Conservation (phyloP, 2,888 invertebrate species). For the Melolontha melolontha region DNA sequence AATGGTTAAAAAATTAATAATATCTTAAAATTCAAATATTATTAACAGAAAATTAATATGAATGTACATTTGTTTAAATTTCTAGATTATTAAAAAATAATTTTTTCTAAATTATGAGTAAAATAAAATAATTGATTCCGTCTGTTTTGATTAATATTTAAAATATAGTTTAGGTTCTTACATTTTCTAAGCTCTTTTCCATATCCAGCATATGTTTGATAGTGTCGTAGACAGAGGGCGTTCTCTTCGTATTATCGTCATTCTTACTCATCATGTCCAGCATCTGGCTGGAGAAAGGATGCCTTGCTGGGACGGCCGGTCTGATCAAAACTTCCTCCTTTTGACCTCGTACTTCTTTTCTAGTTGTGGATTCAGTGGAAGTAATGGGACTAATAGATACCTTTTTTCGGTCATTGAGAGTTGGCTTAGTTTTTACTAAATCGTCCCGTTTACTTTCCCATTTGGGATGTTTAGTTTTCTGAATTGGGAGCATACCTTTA, state of each 20-base stretch:
- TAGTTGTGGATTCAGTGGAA: constrained; percentile 48
- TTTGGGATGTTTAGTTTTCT: constrained; percentile 65
- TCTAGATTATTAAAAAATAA: no score
- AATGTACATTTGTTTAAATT: no score
- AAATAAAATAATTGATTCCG: no score
- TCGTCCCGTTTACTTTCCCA: constrained; percentile 66
- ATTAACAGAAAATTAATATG: no score
- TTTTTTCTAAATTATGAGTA: no score
- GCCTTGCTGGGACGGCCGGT: constrained; percentile 69
- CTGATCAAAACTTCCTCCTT: constrained; percentile 75
- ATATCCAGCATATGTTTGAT: constrained; percentile 70
- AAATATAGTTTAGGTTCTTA: constrained; percentile 58
- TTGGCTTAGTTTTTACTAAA: constrained; percentile 12
- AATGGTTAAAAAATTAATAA: no score
- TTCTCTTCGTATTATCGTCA: constrained; percentile 58
- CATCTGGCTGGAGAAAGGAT: constrained; percentile 69
- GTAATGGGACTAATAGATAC: constrained; percentile 38
- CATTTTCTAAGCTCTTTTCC: constrained; percentile 69
- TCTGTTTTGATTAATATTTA: no score
- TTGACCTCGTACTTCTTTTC: constrained; percentile 64
- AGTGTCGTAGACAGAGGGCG: constrained; percentile 69
- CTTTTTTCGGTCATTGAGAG: constrained; percentile 25
- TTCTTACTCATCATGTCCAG: constrained; percentile 66
- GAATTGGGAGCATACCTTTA: constrained; percentile 61
- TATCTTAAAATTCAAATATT: no score